Conservation (phyloP, 2,888 invertebrate species). For the Napeogenes sylphis region DNA sequence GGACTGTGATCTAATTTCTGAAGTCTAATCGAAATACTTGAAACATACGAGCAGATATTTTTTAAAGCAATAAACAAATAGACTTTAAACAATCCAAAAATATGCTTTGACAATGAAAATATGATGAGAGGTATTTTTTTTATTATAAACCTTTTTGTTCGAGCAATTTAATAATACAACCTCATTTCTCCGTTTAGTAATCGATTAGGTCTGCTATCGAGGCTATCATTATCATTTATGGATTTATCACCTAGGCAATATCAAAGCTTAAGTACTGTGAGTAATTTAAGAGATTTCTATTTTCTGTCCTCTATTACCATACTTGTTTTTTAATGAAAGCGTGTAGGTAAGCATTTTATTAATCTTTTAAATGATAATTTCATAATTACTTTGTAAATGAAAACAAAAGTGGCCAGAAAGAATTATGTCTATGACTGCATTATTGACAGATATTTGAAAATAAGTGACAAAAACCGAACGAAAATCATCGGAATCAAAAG, state of each 20-base stretch:
- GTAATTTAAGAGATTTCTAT: too few relatives aligned
- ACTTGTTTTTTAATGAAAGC: background rate
- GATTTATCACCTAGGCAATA: constrained; percentile 25
- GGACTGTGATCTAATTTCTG: constrained; percentile 18
- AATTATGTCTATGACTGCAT: constrained; percentile 49
- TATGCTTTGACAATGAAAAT: too few relatives aligned
- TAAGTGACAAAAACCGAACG: constrained; percentile 72
- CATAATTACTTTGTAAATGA: constrained; percentile 4
- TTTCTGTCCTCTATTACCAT: too few relatives aligned
- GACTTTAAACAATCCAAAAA: background rate
- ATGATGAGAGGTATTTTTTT: too few relatives aligned
- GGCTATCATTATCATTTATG: background rate
- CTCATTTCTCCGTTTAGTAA: background rate
- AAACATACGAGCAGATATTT: too few relatives aligned
- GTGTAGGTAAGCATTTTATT: too few relatives aligned
- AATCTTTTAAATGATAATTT: background rate
- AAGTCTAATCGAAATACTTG: background rate
- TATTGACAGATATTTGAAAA: constrained; percentile 66
- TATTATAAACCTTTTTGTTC: background rate
- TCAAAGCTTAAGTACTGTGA: background rate
- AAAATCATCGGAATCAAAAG: constrained; percentile 46
- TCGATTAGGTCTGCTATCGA: background rate
- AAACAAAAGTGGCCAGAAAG: constrained; percentile 40
- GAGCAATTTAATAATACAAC: background rate
- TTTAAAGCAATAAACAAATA: background rate